A percentile compares a stretch with the other conserved stretches of the same genome.
Conservation (phyloP, 1,140 invertebrate genomes). For the Penaeus japonicus region DNA sequence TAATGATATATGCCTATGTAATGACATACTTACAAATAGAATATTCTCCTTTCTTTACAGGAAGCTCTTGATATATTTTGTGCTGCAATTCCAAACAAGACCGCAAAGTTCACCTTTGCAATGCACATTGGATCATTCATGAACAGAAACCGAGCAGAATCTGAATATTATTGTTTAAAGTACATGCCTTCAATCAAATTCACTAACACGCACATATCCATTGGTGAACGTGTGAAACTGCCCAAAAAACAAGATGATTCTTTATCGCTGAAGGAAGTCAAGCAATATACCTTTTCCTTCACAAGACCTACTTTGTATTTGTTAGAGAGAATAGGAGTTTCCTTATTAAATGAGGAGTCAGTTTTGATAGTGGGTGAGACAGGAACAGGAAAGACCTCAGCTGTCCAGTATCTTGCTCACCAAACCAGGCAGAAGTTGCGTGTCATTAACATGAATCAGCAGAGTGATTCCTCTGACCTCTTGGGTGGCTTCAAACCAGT, state of each 20-base stretch:
- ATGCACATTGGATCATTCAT: slow-evolving; percentile 78
- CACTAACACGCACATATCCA: slow-evolving; percentile 65
- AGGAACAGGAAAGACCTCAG: slow-evolving; percentile 97
- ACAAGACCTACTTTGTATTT: slow-evolving; percentile 81
- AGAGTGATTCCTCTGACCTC: slow-evolving; percentile 95
- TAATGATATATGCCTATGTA: too few relatives aligned
- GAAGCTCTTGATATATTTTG: slow-evolving; percentile 93
- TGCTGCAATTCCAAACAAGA: slow-evolving; percentile 73
- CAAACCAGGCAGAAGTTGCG: slow-evolving; percentile 81
- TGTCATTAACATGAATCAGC: slow-evolving; percentile 99
- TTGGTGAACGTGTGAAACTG: slow-evolving; percentile 70
- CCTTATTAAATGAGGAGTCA: slow-evolving; percentile 84
- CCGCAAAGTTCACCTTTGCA: slow-evolving; percentile 59
- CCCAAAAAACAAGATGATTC: slow-evolving; percentile 53
- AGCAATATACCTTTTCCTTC: slow-evolving; percentile 72
- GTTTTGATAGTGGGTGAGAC: slow-evolving; percentile 97
- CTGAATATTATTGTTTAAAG: slow-evolving; percentile 79
- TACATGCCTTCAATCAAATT: slow-evolving; percentile 78
- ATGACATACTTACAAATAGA: too few relatives aligned
- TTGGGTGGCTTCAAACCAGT: slow-evolving; percentile 98
- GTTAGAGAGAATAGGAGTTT: slow-evolving; percentile 85
- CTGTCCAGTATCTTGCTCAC: slow-evolving; percentile 90
- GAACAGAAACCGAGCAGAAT: slow-evolving; percentile 83
- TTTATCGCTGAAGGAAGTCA: not conserved
- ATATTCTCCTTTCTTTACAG: slow-evolving; percentile 71